Evolutionary conservation across 2,113 vertebrate species (phyloP).

Genomic region (Clarias magur): DNA sequence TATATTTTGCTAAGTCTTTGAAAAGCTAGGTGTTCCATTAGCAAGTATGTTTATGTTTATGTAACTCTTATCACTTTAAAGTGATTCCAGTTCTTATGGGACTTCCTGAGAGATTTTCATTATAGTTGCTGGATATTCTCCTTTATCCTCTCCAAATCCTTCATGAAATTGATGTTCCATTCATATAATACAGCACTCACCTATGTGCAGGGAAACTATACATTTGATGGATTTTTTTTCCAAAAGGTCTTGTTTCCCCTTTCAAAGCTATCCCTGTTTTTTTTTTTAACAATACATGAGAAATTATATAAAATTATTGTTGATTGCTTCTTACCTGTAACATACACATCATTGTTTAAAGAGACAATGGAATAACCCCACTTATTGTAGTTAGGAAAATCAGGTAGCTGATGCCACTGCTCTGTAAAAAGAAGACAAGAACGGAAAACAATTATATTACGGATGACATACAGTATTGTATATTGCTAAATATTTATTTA

Average conservation of each 20-base stretch:
- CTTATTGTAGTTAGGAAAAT: conserved; percentile 95
- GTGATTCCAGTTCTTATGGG: conserved; percentile 31
- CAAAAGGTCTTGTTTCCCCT: conserved; percentile 34
- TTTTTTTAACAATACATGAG: background rate
- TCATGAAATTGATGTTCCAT: conserved; percentile 40
- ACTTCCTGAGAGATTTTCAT: conserved; percentile 35
- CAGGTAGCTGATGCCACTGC: conserved; percentile 85
- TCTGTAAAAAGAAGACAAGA: conserved; percentile 70
- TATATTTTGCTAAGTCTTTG: conserved; percentile 6
- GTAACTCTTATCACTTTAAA: conserved; percentile 32
- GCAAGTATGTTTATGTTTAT: conserved; percentile 31
- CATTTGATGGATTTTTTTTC: conserved; percentile 41
- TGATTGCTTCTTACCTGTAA: conserved; percentile 81
- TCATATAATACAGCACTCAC: conserved; percentile 41
- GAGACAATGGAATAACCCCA: conserved; percentile 92
- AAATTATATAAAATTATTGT: background rate
- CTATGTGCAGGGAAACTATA: conserved; percentile 19
- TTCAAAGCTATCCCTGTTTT: background rate
- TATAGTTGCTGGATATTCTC: conserved; percentile 23
- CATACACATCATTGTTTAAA: conserved; percentile 88
- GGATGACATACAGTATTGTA: background rate
- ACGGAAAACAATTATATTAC: background rate
- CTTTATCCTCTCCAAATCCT: conserved; percentile 45
- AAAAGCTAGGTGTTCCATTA: conserved; percentile 46
- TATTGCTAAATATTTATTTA: background rate